Evolutionary conservation across 1,140 invertebrate species (phyloP).

Genomic region (Brachionus calyciflorus): DNA sequence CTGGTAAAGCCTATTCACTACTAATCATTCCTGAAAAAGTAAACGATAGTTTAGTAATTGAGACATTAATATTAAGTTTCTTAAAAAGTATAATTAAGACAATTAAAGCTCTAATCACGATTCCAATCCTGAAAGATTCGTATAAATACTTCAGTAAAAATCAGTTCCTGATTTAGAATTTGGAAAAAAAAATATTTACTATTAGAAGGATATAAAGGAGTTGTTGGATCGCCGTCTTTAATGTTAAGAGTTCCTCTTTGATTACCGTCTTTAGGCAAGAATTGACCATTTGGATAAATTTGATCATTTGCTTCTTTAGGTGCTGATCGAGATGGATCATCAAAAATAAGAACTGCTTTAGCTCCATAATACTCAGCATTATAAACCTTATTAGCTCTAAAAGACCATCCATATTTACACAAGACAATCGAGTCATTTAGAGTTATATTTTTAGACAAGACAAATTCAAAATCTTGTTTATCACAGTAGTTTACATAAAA

Average conservation of each 20-base stretch:
- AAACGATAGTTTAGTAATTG: no score
- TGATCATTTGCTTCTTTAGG: conserved; percentile 49
- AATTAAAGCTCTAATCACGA: no score
- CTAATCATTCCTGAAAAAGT: no score
- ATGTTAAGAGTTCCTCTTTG: conserved; percentile 57
- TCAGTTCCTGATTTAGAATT: no score
- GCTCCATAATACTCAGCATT: conserved; percentile 57
- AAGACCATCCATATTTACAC: conserved; percentile 11
- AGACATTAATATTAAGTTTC: no score
- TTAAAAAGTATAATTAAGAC: no score
- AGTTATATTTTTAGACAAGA: not conserved
- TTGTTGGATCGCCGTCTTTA: conserved; percentile 62
- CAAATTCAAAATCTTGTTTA: not conserved
- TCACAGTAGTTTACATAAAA: conserved; percentile 21
- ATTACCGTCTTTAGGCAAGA: conserved; percentile 62
- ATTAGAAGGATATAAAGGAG: conserved; percentile 61
- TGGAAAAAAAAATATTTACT: not conserved
- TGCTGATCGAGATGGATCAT: conserved; percentile 63
- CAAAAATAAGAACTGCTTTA: conserved; percentile 61
- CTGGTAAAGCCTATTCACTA: no score
- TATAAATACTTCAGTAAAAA: no score
- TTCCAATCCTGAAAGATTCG: no score
- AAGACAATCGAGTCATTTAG: not conserved
- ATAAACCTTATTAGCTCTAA: conserved; percentile 5
- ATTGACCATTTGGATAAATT: conserved; percentile 61